phyloP scores from a whole-genome alignment of 2,797 vertebrate genomes.

The Syndactyla subalaris region DNA sequence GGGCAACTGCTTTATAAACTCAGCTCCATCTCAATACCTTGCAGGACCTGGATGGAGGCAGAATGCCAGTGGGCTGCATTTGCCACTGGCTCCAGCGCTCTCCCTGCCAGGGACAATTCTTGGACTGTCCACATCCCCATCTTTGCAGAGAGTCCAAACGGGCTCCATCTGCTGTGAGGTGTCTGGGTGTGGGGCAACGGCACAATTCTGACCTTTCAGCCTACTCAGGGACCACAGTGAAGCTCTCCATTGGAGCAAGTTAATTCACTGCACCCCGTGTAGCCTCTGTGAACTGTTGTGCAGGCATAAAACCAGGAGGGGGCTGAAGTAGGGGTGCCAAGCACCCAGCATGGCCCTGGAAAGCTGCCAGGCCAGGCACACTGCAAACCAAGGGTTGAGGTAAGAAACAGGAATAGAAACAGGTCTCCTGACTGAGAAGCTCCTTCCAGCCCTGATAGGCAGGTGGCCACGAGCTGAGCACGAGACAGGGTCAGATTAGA shows the following conservation, averaged over 20 bases:
- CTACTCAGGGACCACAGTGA: background rate
- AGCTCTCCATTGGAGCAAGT: background rate
- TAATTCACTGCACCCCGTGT: background rate
- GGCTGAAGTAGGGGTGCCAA: background rate
- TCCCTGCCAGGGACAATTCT: background rate
- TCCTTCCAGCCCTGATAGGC: background rate
- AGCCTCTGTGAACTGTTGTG: background rate
- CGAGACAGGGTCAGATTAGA: constrained; percentile 34
- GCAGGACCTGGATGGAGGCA: background rate
- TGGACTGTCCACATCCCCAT: background rate
- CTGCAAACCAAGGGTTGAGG: background rate
- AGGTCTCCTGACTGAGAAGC: constrained; percentile 12
- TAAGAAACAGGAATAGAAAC: constrained; percentile 47
- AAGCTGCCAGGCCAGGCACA: background rate
- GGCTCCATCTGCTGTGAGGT: rapidly evolving
- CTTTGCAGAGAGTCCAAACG: background rate
- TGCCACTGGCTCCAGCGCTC: background rate
- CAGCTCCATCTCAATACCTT: background rate
- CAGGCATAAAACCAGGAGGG: background rate
- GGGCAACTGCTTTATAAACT: background rate
- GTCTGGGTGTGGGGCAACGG: rapidly evolving
- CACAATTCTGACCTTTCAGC: background rate
- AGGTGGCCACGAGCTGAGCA: constrained; percentile 30
- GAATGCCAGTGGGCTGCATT: background rate
- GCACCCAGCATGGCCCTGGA: background rate